phyloP scores from a whole-genome alignment of 2,797 vertebrate species.

The Serranus cabrilla region DNA sequence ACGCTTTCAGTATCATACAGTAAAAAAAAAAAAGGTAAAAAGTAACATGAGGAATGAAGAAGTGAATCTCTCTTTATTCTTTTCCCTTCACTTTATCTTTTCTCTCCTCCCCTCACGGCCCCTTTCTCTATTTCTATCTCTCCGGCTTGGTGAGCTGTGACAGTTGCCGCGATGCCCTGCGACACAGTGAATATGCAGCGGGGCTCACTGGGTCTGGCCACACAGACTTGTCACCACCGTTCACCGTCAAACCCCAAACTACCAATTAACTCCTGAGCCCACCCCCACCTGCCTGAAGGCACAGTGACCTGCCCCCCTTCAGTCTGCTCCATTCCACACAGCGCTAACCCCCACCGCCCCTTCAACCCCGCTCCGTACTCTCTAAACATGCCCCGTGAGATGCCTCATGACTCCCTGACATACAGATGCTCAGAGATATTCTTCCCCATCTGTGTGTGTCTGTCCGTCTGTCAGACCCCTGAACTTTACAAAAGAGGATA shows the following conservation, averaged over 20 bases:
- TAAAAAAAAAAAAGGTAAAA: constrained; percentile 5
- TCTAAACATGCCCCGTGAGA: constrained; percentile 66
- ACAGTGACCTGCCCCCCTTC: constrained; percentile 68
- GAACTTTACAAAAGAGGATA: constrained; percentile 76
- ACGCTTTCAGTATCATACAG: constrained; percentile 5
- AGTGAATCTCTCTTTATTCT: not conserved
- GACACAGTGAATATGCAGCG: constrained; percentile 93
- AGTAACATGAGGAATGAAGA: constrained; percentile 10
- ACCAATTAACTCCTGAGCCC: constrained; percentile 91
- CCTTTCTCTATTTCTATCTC: constrained; percentile 29
- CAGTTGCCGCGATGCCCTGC: constrained; percentile 87
- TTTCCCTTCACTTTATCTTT: not conserved
- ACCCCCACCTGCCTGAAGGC: constrained; percentile 77
- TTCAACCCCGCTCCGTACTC: constrained; percentile 52
- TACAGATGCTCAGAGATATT: constrained; percentile 74
- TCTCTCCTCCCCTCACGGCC: constrained; percentile 22
- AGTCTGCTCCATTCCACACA: constrained; percentile 50
- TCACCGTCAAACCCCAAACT: constrained; percentile 88
- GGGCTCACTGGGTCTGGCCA: constrained; percentile 86
- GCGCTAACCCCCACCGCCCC: constrained; percentile 61
- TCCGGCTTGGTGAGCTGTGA: constrained; percentile 74
- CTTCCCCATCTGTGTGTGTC: constrained; percentile 55
- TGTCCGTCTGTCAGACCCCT: constrained; percentile 73
- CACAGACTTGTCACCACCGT: constrained; percentile 88
- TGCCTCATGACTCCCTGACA: constrained; percentile 70